Conservation (phyloP, 2,113 vertebrate genomes). For the Sinocyclocheilus maitianheensis region DNA sequence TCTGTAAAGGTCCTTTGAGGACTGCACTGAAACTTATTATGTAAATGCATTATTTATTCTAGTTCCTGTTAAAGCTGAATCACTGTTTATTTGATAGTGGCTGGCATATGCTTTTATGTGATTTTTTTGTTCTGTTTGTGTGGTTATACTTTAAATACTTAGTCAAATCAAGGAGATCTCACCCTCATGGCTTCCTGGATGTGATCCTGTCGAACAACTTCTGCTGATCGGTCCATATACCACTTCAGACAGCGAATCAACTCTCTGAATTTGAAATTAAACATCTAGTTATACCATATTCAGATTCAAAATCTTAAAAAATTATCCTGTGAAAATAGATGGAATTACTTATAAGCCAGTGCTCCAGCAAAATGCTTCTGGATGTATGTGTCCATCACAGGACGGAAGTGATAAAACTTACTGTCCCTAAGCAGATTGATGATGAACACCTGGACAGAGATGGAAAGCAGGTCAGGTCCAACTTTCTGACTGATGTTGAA, state of each 20-base stretch:
- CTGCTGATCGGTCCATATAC: constrained; percentile 98
- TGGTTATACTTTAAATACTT: neutral
- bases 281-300: constrained; percentile 12
- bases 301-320: neutral
- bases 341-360: constrained; percentile 92
- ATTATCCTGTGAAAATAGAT: neutral
- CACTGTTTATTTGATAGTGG: constrained; percentile 22
- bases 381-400: constrained; percentile 98
- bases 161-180: constrained; percentile 34
- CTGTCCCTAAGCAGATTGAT: constrained; percentile 97
- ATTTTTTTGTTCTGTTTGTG: constrained; percentile 32
- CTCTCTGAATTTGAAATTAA: constrained; percentile 77
- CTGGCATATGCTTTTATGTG: constrained; percentile 3
- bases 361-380: constrained; percentile 99
- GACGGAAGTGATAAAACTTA: constrained; percentile 97
- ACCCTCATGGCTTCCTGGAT: constrained; percentile 98
- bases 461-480: constrained; percentile 5
- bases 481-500: no score
- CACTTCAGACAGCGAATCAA: constrained; percentile 96
- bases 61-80: constrained; percentile 34
- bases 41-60: constrained; percentile 36
- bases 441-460: constrained; percentile 88
- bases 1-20: constrained; percentile 8
- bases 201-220: constrained; percentile 93
- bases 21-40: neutral